These are phyloP conservation scores for Hydriomena furcata DNA, from an alignment of 2,888 invertebrate genomes.

Conservation along the genomic window DNA sequence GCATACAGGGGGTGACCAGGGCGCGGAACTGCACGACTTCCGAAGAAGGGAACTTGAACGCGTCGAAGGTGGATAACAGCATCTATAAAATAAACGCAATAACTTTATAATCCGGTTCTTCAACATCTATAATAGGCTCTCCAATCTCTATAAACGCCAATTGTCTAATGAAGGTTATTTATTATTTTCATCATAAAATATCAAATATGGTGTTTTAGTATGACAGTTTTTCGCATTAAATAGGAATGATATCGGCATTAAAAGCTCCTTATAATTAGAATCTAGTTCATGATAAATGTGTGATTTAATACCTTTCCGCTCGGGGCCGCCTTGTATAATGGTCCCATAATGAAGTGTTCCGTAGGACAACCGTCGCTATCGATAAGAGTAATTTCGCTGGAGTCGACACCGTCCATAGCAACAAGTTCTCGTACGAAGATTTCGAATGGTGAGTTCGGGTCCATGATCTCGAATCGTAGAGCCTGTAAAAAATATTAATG, in stretches of 20 bases:
- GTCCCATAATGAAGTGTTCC: slow-evolving; percentile 97
- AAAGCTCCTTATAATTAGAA: background rate
- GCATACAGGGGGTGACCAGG: slow-evolving; percentile 97
- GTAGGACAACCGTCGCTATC: slow-evolving; percentile 96
- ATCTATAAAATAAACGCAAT: slow-evolving; percentile 81
- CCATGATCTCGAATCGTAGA: slow-evolving; percentile 95
- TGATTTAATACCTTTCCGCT: slow-evolving; percentile 88
- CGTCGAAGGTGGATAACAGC: slow-evolving; percentile 95
- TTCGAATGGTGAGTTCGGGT: slow-evolving; percentile 96
- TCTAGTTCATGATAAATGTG: slow-evolving; percentile 21
- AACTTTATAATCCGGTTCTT: background rate
- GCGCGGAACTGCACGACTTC: slow-evolving; percentile 98
- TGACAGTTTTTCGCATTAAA: background rate
- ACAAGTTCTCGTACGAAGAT: slow-evolving; percentile 97
- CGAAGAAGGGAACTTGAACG: slow-evolving; percentile 97
- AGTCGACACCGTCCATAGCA: slow-evolving; percentile 96
- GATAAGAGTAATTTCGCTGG: slow-evolving; percentile 95
- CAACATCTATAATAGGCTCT: background rate
- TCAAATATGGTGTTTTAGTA: background rate
- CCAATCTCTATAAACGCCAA: slow-evolving; percentile 1
- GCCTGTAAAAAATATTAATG: slow-evolving; percentile 68
- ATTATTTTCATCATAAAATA: slow-evolving; percentile 6
- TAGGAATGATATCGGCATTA: background rate
- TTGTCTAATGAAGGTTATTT: slow-evolving; percentile 1
- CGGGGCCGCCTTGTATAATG: slow-evolving; percentile 91